Conservation (phyloP, 2,113 vertebrate species). For the Alligator mississippiensis region DNA sequence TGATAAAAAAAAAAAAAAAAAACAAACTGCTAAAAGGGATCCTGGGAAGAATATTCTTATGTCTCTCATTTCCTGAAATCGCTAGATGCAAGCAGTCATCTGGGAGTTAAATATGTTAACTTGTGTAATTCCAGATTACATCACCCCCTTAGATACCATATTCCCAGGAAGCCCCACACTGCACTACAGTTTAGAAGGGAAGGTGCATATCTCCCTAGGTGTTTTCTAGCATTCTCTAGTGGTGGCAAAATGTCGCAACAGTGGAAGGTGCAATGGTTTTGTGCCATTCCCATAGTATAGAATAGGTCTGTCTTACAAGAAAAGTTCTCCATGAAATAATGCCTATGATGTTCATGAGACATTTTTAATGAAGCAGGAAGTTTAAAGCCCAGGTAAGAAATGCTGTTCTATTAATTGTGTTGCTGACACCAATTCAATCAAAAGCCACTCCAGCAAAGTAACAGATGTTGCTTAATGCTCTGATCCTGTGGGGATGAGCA, state of each 20-base stretch:
- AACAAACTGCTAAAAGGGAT: background rate
- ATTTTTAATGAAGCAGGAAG: no score
- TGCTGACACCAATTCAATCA: background rate
- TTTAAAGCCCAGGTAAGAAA: background rate
- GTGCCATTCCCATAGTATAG: background rate
- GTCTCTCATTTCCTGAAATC: background rate
- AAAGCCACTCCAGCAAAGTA: background rate
- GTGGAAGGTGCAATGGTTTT: background rate
- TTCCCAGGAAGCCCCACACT: background rate
- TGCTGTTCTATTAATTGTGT: background rate
- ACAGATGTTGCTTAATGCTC: conserved; percentile 13
- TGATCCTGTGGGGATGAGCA: background rate
- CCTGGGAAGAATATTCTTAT: accelerated
- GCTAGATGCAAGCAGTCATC: accelerated
- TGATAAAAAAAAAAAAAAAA: background rate
- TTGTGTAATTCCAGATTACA: background rate
- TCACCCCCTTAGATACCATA: accelerated
- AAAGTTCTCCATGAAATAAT: background rate
- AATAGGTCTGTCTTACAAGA: background rate
- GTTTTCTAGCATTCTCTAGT: background rate
- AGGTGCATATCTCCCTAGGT: background rate
- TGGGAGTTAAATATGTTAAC: accelerated
- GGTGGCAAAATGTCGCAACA: background rate
- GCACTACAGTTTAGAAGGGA: background rate
- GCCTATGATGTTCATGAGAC: accelerated